Evolutionary conservation across 2,113 vertebrate genomes (phyloP).

Genomic region (Gymnocephalus cernua): DNA sequence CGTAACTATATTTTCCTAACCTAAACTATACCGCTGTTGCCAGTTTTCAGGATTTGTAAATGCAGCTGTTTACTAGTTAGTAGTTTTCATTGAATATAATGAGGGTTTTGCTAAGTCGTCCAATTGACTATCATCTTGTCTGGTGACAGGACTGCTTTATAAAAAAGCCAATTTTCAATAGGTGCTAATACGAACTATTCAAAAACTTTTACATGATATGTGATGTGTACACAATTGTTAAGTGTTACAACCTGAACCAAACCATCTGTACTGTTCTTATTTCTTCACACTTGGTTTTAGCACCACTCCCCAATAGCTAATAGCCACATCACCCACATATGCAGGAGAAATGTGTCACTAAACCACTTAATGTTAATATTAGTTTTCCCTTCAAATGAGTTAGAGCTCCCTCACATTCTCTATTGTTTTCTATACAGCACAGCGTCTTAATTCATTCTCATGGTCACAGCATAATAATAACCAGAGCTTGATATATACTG

Average conservation of each 20-base stretch:
- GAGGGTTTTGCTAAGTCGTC: too few relatives aligned
- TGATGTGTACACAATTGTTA: slow-evolving; percentile 1
- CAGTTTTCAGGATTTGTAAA: too few relatives aligned
- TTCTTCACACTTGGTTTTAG: slow-evolving; percentile 55
- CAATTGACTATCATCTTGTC: too few relatives aligned
- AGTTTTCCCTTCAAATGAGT: slow-evolving; percentile 24
- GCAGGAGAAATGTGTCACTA: slow-evolving; percentile 59
- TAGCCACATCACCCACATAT: slow-evolving; percentile 56
- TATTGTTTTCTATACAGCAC: slow-evolving; percentile 33
- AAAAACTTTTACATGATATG: neutral
- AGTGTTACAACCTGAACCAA: slow-evolving; percentile 27
- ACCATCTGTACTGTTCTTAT: slow-evolving; percentile 50
- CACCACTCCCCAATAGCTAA: slow-evolving; percentile 32
- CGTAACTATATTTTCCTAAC: neutral
- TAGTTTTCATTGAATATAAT: too few relatives aligned
- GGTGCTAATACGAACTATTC: neutral
- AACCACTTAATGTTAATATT: slow-evolving; percentile 49
- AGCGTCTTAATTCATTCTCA: slow-evolving; percentile 29
- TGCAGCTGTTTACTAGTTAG: too few relatives aligned
- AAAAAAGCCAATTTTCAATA: neutral
- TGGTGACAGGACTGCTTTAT: too few relatives aligned
- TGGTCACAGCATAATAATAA: slow-evolving; percentile 20
- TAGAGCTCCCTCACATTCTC: neutral
- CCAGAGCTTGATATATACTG: slow-evolving; percentile 40
- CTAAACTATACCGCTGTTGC: neutral